A percentile compares a stretch with the other conserved stretches of the same genome.
Conservation (phyloP, 1,140 invertebrate genomes). For the Hylaeus volcanicus region DNA sequence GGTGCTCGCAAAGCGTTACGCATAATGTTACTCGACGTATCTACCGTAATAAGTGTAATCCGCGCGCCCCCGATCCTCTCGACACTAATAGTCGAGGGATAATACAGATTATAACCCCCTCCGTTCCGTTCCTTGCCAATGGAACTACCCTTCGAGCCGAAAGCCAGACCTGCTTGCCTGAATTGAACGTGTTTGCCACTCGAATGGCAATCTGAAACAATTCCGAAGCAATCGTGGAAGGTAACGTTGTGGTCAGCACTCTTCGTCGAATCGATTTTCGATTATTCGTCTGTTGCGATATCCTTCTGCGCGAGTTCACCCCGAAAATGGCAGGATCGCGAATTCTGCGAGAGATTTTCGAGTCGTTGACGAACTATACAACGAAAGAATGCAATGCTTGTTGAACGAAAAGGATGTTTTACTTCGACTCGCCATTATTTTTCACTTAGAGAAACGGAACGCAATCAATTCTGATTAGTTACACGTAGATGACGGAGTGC, state of each 20-base stretch:
- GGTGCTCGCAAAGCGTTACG: conserved; percentile 61
- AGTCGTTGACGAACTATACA: neutral
- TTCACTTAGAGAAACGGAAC: too few relatives aligned
- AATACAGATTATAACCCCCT: conserved; percentile 76
- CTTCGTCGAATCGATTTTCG: conserved; percentile 63
- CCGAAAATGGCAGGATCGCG: neutral
- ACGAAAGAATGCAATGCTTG: neutral
- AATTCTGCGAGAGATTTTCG: neutral
- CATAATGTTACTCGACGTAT: conserved; percentile 74
- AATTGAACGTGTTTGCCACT: conserved; percentile 73
- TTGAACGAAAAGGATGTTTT: too few relatives aligned
- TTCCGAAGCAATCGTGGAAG: conserved; percentile 71
- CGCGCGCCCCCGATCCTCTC: conserved; percentile 73
- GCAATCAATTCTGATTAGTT: too few relatives aligned
- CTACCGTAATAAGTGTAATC: conserved; percentile 75
- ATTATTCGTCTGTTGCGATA: conserved; percentile 48
- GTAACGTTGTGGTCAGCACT: conserved; percentile 72
- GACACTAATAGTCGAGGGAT: conserved; percentile 77
- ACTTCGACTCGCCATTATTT: too few relatives aligned
- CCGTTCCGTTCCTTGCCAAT: conserved; percentile 45
- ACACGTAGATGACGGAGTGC: too few relatives aligned
- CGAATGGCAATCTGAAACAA: conserved; percentile 75
- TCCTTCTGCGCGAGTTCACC: neutral
- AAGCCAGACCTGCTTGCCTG: conserved; percentile 51
- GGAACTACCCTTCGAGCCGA: conserved; percentile 51